Base-by-base conservation (phyloP, 2,888 invertebrate genomes). In the Platycnemis pennipes region DNA sequence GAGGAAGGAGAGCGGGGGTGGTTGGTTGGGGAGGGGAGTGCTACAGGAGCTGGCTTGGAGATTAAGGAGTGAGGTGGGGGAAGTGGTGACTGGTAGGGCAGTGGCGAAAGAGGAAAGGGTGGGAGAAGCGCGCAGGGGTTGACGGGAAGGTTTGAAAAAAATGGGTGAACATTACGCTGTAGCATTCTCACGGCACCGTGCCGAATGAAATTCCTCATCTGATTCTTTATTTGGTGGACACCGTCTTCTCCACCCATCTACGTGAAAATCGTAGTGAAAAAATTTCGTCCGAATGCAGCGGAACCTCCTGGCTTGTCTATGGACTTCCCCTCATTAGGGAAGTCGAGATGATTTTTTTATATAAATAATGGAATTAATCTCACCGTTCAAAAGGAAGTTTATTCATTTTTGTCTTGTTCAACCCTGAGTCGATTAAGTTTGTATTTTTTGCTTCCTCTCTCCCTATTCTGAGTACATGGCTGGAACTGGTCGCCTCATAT, bases 81-180 rank as follows among this genome's bases (percentile, higher is more conserved):
- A 77, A 8, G 77, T 11, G 37, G 37, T 77, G 77, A 77, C 31
- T 77, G 31, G 31, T 13, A 37, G 77, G 37, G 49, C 94, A n/a
- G n/a, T n/a, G n/a, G n/a, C n/a, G n/a, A n/a, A n/a, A 94, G 94
- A 95, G 31, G 95, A 95, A 95, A 26, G 77, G 77, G 31, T 37
- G 37, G 77, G 77, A 37, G 77, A 37, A 37, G n/a, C 37, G n/a
- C 77, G 13, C 77, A 37, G 37, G 77, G 77, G 77, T 77, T 63
- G 63, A 63, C 2, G 77, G 77, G 77, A 37, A 77, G 37, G 77
- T 13, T 63, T 37, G 37, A 37, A 87, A 87, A 87, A 87, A 87
- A 87, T 87, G 87, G 46, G 45, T 42, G 77, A 77, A 56, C 56
- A 63, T 89, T 56, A 87, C 44, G 46, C 2, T 56, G 42, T 22